Conservation (phyloP, 2,888 invertebrate genomes). For the Drosophila quinaria region DNA sequence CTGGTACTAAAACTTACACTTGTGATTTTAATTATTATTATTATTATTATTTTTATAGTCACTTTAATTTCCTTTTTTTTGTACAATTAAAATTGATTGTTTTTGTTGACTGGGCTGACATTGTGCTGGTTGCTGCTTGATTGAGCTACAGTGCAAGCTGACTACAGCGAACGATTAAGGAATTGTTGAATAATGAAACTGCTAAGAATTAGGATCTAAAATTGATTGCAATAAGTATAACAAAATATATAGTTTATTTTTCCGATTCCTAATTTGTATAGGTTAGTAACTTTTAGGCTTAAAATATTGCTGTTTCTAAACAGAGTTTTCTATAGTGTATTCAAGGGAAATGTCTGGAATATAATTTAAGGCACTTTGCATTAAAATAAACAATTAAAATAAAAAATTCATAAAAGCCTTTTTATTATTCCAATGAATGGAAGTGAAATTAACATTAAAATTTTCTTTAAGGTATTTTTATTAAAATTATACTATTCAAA, state of each 20-base stretch:
- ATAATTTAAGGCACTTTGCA: slow-evolving; percentile 30
- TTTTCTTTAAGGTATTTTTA: slow-evolving; percentile 5
- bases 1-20: slow-evolving; percentile 5
- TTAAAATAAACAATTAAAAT: background rate
- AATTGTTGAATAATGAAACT: background rate
- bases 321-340: background rate
- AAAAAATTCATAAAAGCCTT: background rate
- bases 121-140: background rate
- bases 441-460: slow-evolving; percentile 9
- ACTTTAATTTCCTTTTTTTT: slow-evolving; percentile 15
- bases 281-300: background rate
- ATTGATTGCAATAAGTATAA: too few species aligned
- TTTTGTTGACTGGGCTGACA: slow-evolving; percentile 11
- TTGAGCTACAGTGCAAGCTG: slow-evolving; percentile 2
- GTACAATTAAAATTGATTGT: slow-evolving; percentile 36
- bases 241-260: too few species aligned
- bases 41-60: slow-evolving; percentile 3
- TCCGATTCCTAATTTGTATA: background rate
- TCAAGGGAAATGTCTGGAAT: slow-evolving; percentile 11
- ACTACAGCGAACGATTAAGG: background rate
- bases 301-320: background rate
- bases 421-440: slow-evolving; percentile 36
- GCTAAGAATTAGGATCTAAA: too few species aligned
- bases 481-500: slow-evolving; percentile 33
- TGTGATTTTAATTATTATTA: slow-evolving; percentile 7